Base-by-base conservation (phyloP, 92 coral and sea anemone genomes). In the Virgularia gustaviana region DNA sequence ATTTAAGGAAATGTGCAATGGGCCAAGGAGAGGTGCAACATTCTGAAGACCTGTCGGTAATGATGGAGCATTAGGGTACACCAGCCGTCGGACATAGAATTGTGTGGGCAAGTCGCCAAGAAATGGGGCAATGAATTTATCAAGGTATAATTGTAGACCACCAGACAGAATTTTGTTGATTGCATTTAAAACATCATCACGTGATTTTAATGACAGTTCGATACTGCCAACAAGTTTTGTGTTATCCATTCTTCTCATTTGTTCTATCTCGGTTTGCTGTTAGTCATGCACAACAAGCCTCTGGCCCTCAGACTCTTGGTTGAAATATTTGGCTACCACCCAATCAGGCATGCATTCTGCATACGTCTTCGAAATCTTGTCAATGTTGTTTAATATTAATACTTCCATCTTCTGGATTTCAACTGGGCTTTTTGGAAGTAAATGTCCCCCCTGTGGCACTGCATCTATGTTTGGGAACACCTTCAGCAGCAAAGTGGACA, bases 41-140 rank as follows among this genome's bases (percentile, higher is more conserved):
- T 34, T 62, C 49, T 62, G 25, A 36, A 31, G 8, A 29, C 13
- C 41, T 18, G 36, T 27, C 9, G 65, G 65, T 59, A 62, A 62
- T 24, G 70, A 62, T 24, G 29, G n/a, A 24, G 22, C 54, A 38
- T 36, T 53, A 12, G 47, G 25, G 36, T 71, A 71, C 4, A 71
- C 64, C 77, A 71, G 51, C 51, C 54, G 77, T 29, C 64, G 49
- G 28, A 52, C 54, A 23, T 51, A 71, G 58, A 71, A 71, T 39
- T 71, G 77, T 7, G 58, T 71, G 51, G 64, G 77, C 72, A 53
- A 65, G 37, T 65, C 55, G 25, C 72, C 72, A 24, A 65, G 31
- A n/a, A 65, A 65, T 33, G 72, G 55, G 2, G 55, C 54, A n/a
- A 65, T 19, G 43, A 65, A 65, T 9, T 65, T 23, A 24, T 37